Evolutionary conservation across 2,888 invertebrate genomes (phyloP).

Genomic region (Leptogaster cylindrica): DNA sequence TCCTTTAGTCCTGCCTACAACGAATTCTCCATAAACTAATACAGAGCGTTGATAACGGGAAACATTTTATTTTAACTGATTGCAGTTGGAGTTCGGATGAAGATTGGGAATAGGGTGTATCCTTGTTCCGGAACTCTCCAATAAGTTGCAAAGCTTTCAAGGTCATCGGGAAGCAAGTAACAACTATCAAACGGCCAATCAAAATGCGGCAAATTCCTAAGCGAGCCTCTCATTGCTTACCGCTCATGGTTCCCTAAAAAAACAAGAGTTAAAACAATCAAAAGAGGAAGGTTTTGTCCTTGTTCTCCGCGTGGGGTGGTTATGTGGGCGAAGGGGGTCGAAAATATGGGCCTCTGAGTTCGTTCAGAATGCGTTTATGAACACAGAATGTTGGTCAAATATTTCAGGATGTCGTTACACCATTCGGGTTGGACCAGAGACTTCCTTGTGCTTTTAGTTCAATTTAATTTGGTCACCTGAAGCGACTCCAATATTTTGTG

Average conservation of each 20-base stretch:
- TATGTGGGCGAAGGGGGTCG: neutral
- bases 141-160: constrained; percentile 15
- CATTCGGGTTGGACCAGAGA: too few species aligned
- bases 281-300: neutral
- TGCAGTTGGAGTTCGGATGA: too few species aligned
- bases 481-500: constrained; percentile 42
- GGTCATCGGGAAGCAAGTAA: constrained; percentile 6
- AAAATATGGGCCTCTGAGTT: too few species aligned
- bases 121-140: neutral
- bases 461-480: too few species aligned
- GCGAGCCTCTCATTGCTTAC: neutral
- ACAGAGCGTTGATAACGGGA: too few species aligned
- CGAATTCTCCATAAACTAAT: too few species aligned
- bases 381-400: too few species aligned
- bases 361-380: too few species aligned
- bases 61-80: too few species aligned
- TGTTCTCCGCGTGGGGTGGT: neutral
- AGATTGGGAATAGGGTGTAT: neutral
- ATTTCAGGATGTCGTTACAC: too few species aligned
- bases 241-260: neutral
- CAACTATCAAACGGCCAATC: neutral
- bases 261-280: neutral
- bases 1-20: too few species aligned
- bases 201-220: neutral
- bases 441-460: too few species aligned